Percentiles rank a stretch among this genome's conserved stretches.
These are phyloP conservation scores for Erannis defoliaria DNA, from an alignment of 2,888 invertebrate genomes.

Conservation along the genomic window DNA sequence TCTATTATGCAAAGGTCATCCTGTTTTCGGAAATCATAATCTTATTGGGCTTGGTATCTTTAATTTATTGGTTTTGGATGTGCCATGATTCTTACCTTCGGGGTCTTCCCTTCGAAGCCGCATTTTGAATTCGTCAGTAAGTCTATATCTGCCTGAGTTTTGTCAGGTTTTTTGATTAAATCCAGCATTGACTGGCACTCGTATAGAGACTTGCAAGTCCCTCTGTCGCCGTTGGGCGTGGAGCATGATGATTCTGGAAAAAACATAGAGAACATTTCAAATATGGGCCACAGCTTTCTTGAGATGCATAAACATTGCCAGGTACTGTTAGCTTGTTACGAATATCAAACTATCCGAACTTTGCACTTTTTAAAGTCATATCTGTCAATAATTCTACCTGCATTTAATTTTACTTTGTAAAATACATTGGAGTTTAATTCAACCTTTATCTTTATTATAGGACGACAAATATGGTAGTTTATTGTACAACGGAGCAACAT, in stretches of 20 bases:
- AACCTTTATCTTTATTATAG: background rate
- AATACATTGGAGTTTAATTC: background rate
- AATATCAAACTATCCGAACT: background rate
- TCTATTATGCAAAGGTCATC: background rate
- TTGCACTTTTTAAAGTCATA: background rate
- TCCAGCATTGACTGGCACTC: slow-evolving; percentile 66
- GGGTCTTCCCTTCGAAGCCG: slow-evolving; percentile 57
- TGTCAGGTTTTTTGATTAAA: slow-evolving; percentile 57
- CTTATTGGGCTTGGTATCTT: too few relatives aligned
- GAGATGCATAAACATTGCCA: background rate
- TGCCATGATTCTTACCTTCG: slow-evolving; percentile 57
- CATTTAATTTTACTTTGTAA: background rate
- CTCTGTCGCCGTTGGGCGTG: slow-evolving; percentile 67
- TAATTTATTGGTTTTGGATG: background rate
- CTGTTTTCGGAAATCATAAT: background rate
- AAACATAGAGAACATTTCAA: background rate
- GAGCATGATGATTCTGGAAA: slow-evolving; percentile 57
- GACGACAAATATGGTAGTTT: background rate
- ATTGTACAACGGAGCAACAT: background rate
- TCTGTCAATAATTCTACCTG: background rate
- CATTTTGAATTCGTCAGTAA: slow-evolving; percentile 67
- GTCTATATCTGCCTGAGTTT: slow-evolving; percentile 71
- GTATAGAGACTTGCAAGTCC: slow-evolving; percentile 71
- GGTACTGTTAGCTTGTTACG: too few relatives aligned
- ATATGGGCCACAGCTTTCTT: too few relatives aligned